A percentile compares a stretch with the other conserved stretches of the same genome.
Evolutionary conservation across 92 coral and sea anemone species (phyloP).

Genomic region (Bergia puertoricense): DNA sequence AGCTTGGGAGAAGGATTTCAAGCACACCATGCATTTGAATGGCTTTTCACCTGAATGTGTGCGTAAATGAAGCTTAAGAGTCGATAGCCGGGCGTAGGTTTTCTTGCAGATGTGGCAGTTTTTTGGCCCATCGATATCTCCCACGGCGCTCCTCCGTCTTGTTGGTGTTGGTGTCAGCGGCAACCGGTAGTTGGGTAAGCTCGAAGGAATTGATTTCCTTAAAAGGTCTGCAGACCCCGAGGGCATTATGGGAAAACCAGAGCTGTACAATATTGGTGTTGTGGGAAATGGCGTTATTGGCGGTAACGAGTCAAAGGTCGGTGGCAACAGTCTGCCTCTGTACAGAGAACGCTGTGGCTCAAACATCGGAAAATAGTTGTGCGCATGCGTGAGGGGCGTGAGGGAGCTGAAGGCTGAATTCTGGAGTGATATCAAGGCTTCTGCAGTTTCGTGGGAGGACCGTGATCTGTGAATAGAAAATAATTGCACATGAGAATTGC

Average conservation of each 20-base stretch:
- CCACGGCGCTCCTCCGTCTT: conserved; percentile 27
- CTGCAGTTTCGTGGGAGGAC: conserved; percentile 41
- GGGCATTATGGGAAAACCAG: conserved; percentile 47
- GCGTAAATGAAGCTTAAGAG: conserved; percentile 76
- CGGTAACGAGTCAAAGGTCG: conserved; percentile 28
- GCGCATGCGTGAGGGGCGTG: conserved; percentile 25
- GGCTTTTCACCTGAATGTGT: conserved; percentile 87
- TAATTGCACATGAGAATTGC: neutral
- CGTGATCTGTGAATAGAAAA: conserved; percentile 12
- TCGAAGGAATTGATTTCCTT: conserved; percentile 21
- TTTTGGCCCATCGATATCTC: conserved; percentile 67
- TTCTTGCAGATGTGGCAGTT: conserved; percentile 87
- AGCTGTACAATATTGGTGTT: conserved; percentile 32
- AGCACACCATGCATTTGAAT: conserved; percentile 83
- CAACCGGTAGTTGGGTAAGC: conserved; percentile 20
- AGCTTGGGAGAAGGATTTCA: conserved; percentile 87
- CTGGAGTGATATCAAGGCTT: conserved; percentile 35
- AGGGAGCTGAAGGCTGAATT: conserved; percentile 37
- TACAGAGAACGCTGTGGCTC: conserved; percentile 37
- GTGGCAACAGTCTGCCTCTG: conserved; percentile 11
- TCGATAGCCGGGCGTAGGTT: conserved; percentile 75
- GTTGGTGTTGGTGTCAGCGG: conserved; percentile 33
- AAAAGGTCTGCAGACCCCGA: conserved; percentile 15
- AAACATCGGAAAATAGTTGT: conserved; percentile 32
- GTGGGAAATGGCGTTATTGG: conserved; percentile 26